These are phyloP conservation scores for Eclectus roratus DNA, from an alignment of 2,113 vertebrate genomes.

Conservation along the genomic window DNA sequence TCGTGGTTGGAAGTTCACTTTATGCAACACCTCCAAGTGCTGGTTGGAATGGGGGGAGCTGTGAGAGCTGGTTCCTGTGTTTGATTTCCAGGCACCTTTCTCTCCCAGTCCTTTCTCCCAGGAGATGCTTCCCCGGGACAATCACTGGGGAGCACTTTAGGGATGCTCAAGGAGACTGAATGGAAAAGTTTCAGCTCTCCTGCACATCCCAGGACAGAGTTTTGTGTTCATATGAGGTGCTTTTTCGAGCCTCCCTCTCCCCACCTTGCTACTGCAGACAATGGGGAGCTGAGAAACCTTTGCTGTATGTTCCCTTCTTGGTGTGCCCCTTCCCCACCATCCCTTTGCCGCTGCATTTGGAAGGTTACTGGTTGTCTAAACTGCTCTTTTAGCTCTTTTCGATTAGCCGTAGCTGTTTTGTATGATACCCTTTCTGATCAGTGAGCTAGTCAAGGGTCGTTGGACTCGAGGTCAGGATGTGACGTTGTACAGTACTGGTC, in stretches of 20 bases:
- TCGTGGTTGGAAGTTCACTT: not conserved
- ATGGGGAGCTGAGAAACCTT: not conserved
- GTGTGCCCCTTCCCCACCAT: not conserved
- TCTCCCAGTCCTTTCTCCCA: not conserved
- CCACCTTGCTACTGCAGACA: not conserved
- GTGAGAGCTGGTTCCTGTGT: not conserved
- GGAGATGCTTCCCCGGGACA: not conserved
- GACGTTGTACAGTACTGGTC: constrained; percentile 25
- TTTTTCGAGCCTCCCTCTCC: not conserved
- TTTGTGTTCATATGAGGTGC: not conserved
- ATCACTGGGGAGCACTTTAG: not conserved
- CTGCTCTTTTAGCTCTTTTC: not conserved
- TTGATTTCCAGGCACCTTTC: not conserved
- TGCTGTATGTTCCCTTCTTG: not conserved
- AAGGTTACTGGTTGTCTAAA: not conserved
- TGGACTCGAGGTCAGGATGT: not conserved
- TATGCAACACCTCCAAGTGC: not conserved
- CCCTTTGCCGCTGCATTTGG: not conserved
- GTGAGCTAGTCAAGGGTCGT: not conserved
- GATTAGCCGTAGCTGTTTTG: constrained; percentile 20
- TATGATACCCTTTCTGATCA: not conserved
- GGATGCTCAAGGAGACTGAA: not conserved
- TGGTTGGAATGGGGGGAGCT: not conserved
- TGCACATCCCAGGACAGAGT: not conserved
- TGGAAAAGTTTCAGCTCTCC: not conserved